Base-by-base conservation (phyloP, 2,888 invertebrate species). In the Eupithecia centaureata region DNA sequence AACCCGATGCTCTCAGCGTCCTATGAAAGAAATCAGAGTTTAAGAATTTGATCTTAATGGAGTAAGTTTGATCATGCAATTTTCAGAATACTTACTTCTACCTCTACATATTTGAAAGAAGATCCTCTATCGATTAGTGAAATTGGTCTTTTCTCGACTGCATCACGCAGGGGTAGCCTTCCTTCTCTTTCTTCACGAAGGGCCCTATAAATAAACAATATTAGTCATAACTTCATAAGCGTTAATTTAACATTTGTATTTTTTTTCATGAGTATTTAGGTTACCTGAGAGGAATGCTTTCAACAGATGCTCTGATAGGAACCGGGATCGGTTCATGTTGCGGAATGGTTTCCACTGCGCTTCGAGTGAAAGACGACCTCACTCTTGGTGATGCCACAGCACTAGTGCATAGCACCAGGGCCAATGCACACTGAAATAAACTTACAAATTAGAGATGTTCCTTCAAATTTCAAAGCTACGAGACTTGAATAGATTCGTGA, bases 291-390 rank as follows among this genome's bases (percentile, higher is more conserved):
- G 96, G 96, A 67, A 96, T 89, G 79, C 95, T 96, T 87, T 97
- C 97, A 2, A 97, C 96, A 1, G 97, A 97, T 59, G 95, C 94
- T 68, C 97, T 94, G 68, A 97, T 90, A 0, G 97, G 97, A 30
- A 86, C 75, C 8, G 88, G 83, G 51, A 92, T 83, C 2, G 88
- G 88, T 18, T 87, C 89, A 75, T 93, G 93, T 64, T 84, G 80
- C 12, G 93, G 93, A 15, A 90, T 79, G 7, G 88, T 87, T 78
- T 93, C 92, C 10, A 91, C 87, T 5, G 87, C 87, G 72, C 87
- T 90, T 56, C 93, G 83, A 15, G 79, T 72, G 71, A 92, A 92
- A 13, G 85, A 76, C 51, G 80, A 76, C 42, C 85, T 79, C 5
- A 84, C 78, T 15, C 83, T 86, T 22, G 93, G 93, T 30, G 90